Evolutionary conservation across 2,113 vertebrate genomes (phyloP), one percentile per base, ranked within the genome.

Genomic region (Centrocercus urophasianus): DNA sequence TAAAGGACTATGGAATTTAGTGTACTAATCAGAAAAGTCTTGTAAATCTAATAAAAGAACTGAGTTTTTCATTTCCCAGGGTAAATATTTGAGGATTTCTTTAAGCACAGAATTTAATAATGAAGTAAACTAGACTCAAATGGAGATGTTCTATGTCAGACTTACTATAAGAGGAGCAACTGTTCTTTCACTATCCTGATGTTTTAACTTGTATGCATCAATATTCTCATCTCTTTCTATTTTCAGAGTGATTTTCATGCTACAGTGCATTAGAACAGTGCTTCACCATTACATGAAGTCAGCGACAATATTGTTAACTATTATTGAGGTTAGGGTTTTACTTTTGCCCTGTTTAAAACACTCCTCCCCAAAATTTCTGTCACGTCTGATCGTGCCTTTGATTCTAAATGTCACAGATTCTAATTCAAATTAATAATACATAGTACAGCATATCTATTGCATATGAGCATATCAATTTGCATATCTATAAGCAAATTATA

Each of bases 211-310:
- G 38, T 77, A 19, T 82, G 73, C 86, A 61, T 93, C 70, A 88
- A 64, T 93, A 70, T 97, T 96, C 88, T 95, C 83, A 96, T 95
- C 79, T 95, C 79, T 89, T 96, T 96, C 76, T 60, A 83, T 81
- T 90, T 86, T 48, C 75, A 66, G 78, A 84, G 52, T 78, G 93
- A 71, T 95, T 89, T 90, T 72, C 71, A 82, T 21, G 65, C 34
- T 82, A 48, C 21, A 63, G 88, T 95, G 93, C 69, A 63, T 45
- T 43, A 91, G 81, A 79, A 47, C 56, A 81, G 74, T 65, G 59
- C 82, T 94, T 83, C 84, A 95, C 81, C 65, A 67, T 66, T 48
- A 65, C 60, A 74, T 52, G 54, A 95, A 91, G 94, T 84, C 73
- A 94, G 50, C 57, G 82, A 89, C 50, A 95, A 91, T 92, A 95